phyloP scores from a whole-genome alignment of 2,888 invertebrate genomes.

The Microchrysa polita region DNA sequence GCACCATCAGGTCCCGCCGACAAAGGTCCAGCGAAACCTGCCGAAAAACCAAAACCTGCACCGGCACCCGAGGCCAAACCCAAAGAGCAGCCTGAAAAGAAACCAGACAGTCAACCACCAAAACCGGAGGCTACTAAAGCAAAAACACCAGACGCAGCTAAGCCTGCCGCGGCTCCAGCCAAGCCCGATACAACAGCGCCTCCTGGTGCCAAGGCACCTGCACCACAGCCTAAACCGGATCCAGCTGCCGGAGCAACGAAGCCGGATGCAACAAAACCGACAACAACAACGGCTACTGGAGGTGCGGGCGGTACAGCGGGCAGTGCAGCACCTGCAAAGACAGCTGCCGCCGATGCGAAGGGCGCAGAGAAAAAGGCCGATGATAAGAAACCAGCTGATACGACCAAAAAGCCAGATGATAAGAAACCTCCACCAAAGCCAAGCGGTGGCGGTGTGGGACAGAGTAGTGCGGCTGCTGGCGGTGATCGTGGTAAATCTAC shows the following conservation, averaged over 20 bases:
- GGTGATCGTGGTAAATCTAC: constrained; percentile 75
- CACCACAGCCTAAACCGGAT: background rate
- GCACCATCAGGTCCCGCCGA: constrained; percentile 53
- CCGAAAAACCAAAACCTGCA: constrained; percentile 33
- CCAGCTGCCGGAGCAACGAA: background rate
- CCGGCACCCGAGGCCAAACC: constrained; percentile 42
- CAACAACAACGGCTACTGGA: background rate
- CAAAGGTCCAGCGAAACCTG: constrained; percentile 55
- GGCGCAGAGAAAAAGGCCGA: constrained; percentile 11
- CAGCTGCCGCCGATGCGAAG: background rate
- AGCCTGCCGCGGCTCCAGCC: background rate
- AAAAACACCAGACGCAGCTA: background rate
- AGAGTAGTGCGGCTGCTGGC: constrained; percentile 63
- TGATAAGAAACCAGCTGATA: constrained; percentile 48
- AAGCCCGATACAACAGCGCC: background rate
- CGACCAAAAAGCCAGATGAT: constrained; percentile 47
- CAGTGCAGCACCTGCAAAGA: background rate
- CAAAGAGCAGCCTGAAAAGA: constrained; percentile 24
- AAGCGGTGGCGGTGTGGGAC: constrained; percentile 61
- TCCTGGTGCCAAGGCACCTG: too few relatives aligned
- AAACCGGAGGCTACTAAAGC: background rate
- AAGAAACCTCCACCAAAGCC: constrained; percentile 57
- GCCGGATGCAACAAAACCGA: background rate
- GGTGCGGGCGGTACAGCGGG: background rate
- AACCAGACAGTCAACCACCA: background rate